Percentiles rank a stretch among this genome's conserved stretches.
phyloP scores from a whole-genome alignment of 2,113 vertebrate genomes.

The Osmerus eperlanus region DNA sequence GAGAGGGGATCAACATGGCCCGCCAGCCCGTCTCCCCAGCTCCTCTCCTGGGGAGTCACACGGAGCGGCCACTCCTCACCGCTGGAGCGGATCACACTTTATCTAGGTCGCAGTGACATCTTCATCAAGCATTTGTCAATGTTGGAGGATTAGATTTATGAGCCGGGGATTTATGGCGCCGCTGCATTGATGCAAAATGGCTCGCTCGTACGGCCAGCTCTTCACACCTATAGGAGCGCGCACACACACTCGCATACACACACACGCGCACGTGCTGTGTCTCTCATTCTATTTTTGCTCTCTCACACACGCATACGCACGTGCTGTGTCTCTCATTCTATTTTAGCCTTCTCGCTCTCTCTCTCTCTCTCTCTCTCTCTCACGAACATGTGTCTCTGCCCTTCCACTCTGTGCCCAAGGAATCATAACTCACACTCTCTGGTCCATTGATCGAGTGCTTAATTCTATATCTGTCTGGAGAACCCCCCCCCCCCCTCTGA shows the following conservation, averaged over 20 bases:
- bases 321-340: conserved; percentile 7
- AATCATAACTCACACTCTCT: conserved; percentile 33
- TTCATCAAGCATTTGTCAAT: conserved; percentile 77
- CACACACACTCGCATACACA: conserved; percentile 5
- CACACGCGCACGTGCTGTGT: conserved; percentile 1
- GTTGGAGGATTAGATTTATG: conserved; percentile 69
- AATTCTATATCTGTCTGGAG: conserved; percentile 51
- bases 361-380: neutral
- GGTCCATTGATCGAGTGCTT: conserved; percentile 59
- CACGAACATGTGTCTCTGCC: neutral
- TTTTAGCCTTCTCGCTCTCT: no score
- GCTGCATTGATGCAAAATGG: conserved; percentile 40
- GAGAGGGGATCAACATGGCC: no score
- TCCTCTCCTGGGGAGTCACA: no score
- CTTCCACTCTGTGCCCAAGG: conserved; percentile 35
- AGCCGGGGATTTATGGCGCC: conserved; percentile 60
- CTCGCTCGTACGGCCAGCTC: conserved; percentile 32
- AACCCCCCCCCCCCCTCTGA: conserved; percentile 38
- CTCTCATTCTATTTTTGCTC: conserved; percentile 1
- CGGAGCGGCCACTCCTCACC: conserved; percentile 22
- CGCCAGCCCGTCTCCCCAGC: no score
- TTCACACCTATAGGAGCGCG: conserved; percentile 9
- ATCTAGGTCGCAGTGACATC: conserved; percentile 72
- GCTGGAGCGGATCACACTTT: conserved; percentile 61
- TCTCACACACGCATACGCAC: conserved; percentile 4